phyloP scores from a whole-genome alignment of 2,888 invertebrate genomes.

The Orchesella flavescens region DNA sequence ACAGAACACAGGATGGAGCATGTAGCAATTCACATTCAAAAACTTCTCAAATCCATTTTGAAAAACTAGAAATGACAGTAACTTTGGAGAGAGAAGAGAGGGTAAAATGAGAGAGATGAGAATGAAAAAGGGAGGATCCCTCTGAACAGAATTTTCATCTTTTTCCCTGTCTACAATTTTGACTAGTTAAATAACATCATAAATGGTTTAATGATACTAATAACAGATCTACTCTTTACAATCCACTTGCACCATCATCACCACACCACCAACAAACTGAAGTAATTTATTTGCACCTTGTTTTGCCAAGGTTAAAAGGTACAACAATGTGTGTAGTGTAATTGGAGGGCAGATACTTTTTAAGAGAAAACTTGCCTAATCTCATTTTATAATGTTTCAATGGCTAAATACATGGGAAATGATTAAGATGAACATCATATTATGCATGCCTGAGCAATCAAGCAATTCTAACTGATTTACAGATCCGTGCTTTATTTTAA shows the following conservation, averaged over 20 bases:
- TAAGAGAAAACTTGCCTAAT: too few relatives aligned
- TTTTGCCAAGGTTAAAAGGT: too few relatives aligned
- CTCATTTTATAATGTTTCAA: too few relatives aligned
- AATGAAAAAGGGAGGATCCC: slow-evolving; percentile 14
- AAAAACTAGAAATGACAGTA: slow-evolving; percentile 27
- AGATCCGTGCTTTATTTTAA: slow-evolving; percentile 38
- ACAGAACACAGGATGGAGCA: too few relatives aligned
- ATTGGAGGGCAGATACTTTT: too few relatives aligned
- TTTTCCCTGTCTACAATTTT: slow-evolving; percentile 1
- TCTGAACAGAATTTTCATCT: neutral
- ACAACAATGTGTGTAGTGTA: too few relatives aligned
- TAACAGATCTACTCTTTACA: slow-evolving; percentile 56
- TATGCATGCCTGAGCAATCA: slow-evolving; percentile 46
- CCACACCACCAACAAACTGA: too few relatives aligned
- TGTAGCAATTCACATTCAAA: neutral
- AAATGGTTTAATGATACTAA: slow-evolving; percentile 32
- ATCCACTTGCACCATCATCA: slow-evolving; percentile 4
- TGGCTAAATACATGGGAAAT: slow-evolving; percentile 8
- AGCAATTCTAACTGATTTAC: slow-evolving; percentile 53
- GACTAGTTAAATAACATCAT: slow-evolving; percentile 17
- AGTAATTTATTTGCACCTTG: too few relatives aligned
- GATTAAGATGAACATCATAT: slow-evolving; percentile 47
- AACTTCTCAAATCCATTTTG: neutral
- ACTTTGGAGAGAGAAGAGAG: neutral
- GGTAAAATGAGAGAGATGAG: slow-evolving; percentile 17